A percentile compares a stretch with the other conserved stretches of the same genome.
phyloP scores from a whole-genome alignment of 2,888 invertebrate genomes.

The Lissocephala sabroskyi region DNA sequence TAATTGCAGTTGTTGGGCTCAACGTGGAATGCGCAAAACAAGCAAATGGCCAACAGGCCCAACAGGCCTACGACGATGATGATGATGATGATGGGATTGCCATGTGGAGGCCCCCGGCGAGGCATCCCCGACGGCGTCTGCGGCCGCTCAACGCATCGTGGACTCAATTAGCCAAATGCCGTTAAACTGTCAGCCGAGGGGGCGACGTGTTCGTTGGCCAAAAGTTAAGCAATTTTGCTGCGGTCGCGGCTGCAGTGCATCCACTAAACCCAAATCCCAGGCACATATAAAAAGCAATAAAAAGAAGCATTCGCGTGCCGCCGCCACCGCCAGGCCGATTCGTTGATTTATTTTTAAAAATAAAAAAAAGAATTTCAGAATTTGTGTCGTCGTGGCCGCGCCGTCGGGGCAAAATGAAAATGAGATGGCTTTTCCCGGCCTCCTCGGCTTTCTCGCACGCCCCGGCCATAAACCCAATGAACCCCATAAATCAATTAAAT shows the following conservation, averaged over 20 bases:
- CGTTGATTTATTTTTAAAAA: slow-evolving; percentile 49
- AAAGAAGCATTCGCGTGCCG: slow-evolving; percentile 48
- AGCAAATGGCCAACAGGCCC: slow-evolving; percentile 32
- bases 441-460: background rate
- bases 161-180: slow-evolving; percentile 47
- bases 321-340: slow-evolving; percentile 38
- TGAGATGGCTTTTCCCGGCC: background rate
- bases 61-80: background rate
- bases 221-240: slow-evolving; percentile 5
- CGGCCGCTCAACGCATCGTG: slow-evolving; percentile 34
- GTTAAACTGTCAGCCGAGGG: slow-evolving; percentile 17
- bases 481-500: slow-evolving; percentile 52
- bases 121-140: slow-evolving; percentile 35
- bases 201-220: slow-evolving; percentile 28
- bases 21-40: too few relatives aligned
- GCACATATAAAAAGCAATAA: slow-evolving; percentile 5
- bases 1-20: slow-evolving; percentile 35
- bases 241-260: too few relatives aligned
- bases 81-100: slow-evolving; percentile 20
- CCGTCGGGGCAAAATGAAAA: background rate
- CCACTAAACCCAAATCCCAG: too few relatives aligned
- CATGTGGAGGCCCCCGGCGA: slow-evolving; percentile 32
- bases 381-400: slow-evolving; percentile 26
- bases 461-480: background rate
- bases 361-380: slow-evolving; percentile 11